Percentiles rank a stretch among this genome's conserved stretches.
These are phyloP conservation scores for Aurelia aurita DNA, from an alignment of 30 jellyfish, hydroid and myxozoan genomes.

Conservation along the genomic window DNA sequence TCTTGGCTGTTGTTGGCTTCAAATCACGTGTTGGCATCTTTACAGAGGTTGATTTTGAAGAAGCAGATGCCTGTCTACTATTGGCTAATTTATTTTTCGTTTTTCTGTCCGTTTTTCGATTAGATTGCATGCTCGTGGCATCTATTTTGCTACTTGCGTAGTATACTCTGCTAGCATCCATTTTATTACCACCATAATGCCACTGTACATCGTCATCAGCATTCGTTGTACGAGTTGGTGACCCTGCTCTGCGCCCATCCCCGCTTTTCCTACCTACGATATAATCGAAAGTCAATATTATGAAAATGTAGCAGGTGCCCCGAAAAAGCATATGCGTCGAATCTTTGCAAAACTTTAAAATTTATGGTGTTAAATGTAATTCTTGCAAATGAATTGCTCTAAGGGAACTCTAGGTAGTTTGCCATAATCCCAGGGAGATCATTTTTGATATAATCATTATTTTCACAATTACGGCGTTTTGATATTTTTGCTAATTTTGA, in stretches of 20 bases:
- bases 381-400: no score
- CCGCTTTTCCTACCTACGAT: neutral
- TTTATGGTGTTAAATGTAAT: no score
- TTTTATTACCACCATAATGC: neutral
- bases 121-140: neutral
- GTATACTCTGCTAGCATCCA: no score
- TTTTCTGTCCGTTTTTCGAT: neutral
- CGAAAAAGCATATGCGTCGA: no score
- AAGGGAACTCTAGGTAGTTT: no score
- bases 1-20: neutral
- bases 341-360: no score
- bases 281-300: neutral
- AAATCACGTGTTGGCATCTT: neutral
- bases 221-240: conserved; percentile 39
- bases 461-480: no score
- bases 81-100: neutral
- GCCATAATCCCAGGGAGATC: no score
- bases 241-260: conserved; percentile 8
- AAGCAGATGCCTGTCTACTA: neutral
- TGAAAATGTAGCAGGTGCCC: neutral
- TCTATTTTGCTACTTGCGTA: neutral
- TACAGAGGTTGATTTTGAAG: neutral
- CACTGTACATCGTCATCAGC: conserved; percentile 22
- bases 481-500: no score
- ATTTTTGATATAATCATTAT: no score